These are phyloP conservation scores for Urosaurus nigricauda DNA, from an alignment of 2,797 vertebrate genomes.

Conservation along the genomic window DNA sequence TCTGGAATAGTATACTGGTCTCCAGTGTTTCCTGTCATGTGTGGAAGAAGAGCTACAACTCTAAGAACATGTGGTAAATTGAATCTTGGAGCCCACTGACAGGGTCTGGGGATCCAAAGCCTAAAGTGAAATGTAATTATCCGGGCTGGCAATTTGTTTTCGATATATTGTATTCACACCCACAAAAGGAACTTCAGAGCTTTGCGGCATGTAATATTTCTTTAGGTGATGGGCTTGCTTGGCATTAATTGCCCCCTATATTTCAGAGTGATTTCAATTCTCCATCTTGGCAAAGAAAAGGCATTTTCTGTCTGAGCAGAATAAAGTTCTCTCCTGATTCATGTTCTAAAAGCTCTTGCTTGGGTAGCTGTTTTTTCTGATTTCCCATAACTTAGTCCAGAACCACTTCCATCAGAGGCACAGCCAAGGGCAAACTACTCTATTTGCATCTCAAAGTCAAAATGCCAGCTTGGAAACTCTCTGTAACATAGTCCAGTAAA, in stretches of 20 bases:
- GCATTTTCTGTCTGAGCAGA: constrained; percentile 27
- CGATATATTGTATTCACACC: neutral
- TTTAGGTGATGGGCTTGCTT: neutral
- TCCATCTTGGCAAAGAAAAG: neutral
- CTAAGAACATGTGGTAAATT: neutral
- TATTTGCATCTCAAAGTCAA: neutral
- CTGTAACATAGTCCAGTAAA: neutral
- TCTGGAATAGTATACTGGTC: neutral
- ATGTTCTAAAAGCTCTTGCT: neutral
- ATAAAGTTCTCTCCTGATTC: neutral
- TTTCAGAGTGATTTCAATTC: neutral
- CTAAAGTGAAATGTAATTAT: constrained; percentile 27
- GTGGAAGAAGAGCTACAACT: neutral
- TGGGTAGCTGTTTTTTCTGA: neutral
- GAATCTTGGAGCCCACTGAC: neutral
- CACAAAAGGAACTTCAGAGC: rapidly evolving
- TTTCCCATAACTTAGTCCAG: neutral
- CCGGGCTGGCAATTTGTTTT: constrained; percentile 6
- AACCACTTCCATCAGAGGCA: neutral
- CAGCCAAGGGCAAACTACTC: neutral
- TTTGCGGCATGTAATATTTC: neutral
- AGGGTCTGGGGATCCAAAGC: neutral
- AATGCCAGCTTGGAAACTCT: neutral
- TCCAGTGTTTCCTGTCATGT: neutral
- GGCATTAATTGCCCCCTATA: neutral